Evolutionary conservation across 2,113 vertebrate genomes (phyloP).

Genomic region (Aphyosemion australe): DNA sequence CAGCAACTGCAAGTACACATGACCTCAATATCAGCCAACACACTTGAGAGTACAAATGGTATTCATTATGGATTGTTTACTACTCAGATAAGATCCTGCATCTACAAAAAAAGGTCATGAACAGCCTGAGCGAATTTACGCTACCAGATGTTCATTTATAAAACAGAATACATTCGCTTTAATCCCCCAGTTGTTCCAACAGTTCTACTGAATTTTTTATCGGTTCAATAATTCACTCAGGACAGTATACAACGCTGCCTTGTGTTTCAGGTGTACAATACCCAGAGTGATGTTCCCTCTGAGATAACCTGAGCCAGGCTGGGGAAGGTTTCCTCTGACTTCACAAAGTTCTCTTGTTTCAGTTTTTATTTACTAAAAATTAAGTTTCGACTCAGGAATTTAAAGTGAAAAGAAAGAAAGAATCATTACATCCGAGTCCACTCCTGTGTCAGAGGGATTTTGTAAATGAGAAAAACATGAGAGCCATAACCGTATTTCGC

Average conservation of each 20-base stretch:
- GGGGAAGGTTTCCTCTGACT: neutral
- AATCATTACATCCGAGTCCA: conserved; percentile 32
- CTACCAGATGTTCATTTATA: conserved; percentile 52
- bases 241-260: neutral
- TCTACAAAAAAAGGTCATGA: conserved; percentile 44
- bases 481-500: conserved; percentile 1
- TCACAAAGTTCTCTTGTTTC: neutral
- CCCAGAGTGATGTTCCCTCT: conserved; percentile 3
- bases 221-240: conserved; percentile 6
- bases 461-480: conserved; percentile 65
- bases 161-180: conserved; percentile 51
- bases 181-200: conserved; percentile 20
- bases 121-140: conserved; percentile 37
- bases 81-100: conserved; percentile 30
- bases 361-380: conserved; percentile 25
- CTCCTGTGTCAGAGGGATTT: conserved; percentile 57
- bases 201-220: conserved; percentile 18
- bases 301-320: conserved; percentile 10
- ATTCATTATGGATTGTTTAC: conserved; percentile 63
- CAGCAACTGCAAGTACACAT: conserved; percentile 22
- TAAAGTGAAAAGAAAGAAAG: no score
- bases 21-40: conserved; percentile 43
- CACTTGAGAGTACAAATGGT: conserved; percentile 43
- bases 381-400: neutral
- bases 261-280: conserved; percentile 13